Conservation (phyloP, 2,113 vertebrate genomes). For the Seriola dumerili region DNA sequence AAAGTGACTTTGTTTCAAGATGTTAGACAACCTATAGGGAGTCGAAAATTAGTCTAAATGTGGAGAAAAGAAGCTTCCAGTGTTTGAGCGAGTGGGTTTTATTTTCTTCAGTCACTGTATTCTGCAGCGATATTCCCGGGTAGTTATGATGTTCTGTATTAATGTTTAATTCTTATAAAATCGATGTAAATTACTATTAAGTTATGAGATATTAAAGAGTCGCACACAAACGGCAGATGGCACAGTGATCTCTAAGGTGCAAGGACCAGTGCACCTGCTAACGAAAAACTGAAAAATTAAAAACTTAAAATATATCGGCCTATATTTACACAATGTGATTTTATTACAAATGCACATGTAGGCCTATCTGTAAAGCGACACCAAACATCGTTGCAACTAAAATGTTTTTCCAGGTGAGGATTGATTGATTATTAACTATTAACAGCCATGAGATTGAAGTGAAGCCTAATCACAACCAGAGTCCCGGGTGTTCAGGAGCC, state of each 20-base stretch:
- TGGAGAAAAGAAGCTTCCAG: background rate
- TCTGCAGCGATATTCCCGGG: background rate
- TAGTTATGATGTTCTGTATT: background rate
- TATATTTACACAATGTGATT: too few species aligned
- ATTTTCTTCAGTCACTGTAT: background rate
- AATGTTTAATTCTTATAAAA: background rate
- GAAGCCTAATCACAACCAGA: background rate
- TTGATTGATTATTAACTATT: background rate
- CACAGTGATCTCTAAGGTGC: slow-evolving; percentile 69
- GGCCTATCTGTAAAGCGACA: background rate
- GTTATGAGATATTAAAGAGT: background rate
- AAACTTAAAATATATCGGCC: background rate
- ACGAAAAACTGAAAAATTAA: background rate
- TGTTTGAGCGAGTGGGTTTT: background rate
- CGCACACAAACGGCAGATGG: slow-evolving; percentile 77
- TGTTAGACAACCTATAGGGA: background rate
- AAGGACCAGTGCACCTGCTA: slow-evolving; percentile 15
- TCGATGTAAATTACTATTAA: background rate
- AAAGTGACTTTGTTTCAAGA: background rate
- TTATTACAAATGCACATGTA: background rate
- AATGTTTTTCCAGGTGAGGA: background rate
- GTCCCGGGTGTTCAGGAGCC: too few species aligned
- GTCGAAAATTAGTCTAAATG: background rate
- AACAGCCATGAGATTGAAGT: background rate
- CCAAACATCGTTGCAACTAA: background rate